phyloP scores from a whole-genome alignment of 2,113 vertebrate species.

The Melospiza melodia region DNA sequence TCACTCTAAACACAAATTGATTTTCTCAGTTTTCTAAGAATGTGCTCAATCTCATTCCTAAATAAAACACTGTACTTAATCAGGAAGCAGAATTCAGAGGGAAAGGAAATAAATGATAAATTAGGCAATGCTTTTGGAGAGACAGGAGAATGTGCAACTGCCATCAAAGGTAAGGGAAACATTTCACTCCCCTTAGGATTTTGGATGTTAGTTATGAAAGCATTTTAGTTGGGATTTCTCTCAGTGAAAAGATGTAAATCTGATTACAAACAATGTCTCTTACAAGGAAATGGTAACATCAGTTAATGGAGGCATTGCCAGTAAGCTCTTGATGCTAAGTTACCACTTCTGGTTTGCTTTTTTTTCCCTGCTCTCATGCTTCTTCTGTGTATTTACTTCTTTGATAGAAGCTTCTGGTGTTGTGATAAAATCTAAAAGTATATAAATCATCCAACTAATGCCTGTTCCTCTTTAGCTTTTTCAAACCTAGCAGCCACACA shows the following conservation, averaged over 20 bases:
- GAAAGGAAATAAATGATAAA: background rate
- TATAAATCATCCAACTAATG: background rate
- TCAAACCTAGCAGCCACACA: background rate
- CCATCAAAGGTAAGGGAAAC: background rate
- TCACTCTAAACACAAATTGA: constrained; percentile 16
- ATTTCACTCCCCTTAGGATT: background rate
- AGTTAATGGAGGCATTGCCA: background rate
- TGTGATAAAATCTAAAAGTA: background rate
- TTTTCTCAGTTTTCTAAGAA: constrained; percentile 32
- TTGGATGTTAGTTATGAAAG: background rate
- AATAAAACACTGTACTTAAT: background rate
- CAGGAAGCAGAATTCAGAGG: background rate
- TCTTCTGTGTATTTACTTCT: background rate
- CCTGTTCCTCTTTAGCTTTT: background rate
- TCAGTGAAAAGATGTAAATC: background rate
- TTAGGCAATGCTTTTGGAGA: background rate
- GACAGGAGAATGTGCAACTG: background rate
- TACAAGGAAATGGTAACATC: background rate
- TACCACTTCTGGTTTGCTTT: background rate
- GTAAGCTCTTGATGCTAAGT: background rate
- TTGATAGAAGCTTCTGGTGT: background rate
- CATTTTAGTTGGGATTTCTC: background rate
- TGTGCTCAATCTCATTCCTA: background rate
- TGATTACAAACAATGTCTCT: background rate
- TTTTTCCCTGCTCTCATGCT: background rate